Conservation (phyloP, 92 coral and sea anemone genomes). For the Pocillopora meandrina region DNA sequence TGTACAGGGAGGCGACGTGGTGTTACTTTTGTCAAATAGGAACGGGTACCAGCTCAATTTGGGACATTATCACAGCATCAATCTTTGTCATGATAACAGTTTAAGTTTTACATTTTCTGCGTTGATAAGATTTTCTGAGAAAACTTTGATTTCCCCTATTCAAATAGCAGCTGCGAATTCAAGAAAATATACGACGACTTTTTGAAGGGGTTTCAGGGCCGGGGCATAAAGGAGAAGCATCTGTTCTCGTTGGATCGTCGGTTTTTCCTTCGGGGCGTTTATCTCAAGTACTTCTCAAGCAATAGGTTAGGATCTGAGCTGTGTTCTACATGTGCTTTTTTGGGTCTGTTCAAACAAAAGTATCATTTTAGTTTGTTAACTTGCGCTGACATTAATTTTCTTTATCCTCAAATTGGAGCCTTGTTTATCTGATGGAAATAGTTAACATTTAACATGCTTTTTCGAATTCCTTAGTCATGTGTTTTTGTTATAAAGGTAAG, state of each 20-base stretch:
- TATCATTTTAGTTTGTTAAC: conserved; percentile 33
- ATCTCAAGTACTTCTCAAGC: not conserved
- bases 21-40: conserved; percentile 15
- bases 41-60: conserved; percentile 32
- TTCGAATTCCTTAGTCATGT: conserved; percentile 27
- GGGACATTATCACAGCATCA: conserved; percentile 1
- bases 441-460: conserved; percentile 14
- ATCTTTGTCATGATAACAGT: conserved; percentile 25
- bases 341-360: conserved; percentile 21
- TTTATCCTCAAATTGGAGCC: conserved; percentile 8
- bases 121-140: conserved; percentile 30
- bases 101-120: conserved; percentile 18
- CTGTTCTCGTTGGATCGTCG: not conserved
- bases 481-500: conserved; percentile 33
- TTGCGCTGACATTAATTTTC: conserved; percentile 21
- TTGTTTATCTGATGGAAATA: conserved; percentile 28
- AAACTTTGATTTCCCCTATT: conserved; percentile 18
- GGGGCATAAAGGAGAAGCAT: not conserved
- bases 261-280: not conserved
- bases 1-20: conserved; percentile 1
- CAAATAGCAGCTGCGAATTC: conserved; percentile 35
- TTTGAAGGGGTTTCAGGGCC: not conserved
- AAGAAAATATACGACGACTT: not conserved
- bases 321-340: not conserved
- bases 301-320: conserved; percentile 10